Evolutionary conservation across 2,888 invertebrate genomes (phyloP).

Genomic region (Epirrhoe tristata): DNA sequence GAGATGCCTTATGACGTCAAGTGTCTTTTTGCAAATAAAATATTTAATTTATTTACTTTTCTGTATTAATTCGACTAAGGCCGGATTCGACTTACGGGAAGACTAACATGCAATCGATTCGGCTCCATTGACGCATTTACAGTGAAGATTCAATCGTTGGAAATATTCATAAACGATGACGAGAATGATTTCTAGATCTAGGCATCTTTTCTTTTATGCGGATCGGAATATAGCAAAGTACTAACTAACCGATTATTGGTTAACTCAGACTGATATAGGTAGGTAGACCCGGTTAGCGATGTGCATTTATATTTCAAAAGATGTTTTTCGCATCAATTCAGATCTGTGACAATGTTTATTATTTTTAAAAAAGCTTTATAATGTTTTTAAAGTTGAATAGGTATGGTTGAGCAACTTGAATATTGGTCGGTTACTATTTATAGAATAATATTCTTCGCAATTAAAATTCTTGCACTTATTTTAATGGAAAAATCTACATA

Average conservation of each 20-base stretch:
- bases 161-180: conserved; percentile 2
- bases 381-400: no score
- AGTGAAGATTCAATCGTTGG: conserved; percentile 2
- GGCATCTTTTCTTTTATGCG: conserved; percentile 5
- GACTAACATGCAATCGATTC: conserved; percentile 4
- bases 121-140: conserved; percentile 31
- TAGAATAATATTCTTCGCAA: no score
- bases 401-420: no score
- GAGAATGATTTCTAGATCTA: conserved; percentile 21
- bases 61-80: not conserved
- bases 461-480: not conserved
- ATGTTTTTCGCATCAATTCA: no score
- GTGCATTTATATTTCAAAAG: no score
- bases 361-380: no score
- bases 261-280: no score
- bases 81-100: not conserved
- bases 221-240: no score
- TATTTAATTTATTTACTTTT: not conserved
- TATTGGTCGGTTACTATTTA: no score
- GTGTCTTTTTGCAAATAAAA: not conserved
- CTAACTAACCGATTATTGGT: no score
- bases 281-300: no score
- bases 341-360: no score
- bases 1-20: conserved; percentile 16
- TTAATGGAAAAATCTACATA: conserved; percentile 5